Conservation (phyloP, 2,797 vertebrate species). For the Sebastolobus altivelis region DNA sequence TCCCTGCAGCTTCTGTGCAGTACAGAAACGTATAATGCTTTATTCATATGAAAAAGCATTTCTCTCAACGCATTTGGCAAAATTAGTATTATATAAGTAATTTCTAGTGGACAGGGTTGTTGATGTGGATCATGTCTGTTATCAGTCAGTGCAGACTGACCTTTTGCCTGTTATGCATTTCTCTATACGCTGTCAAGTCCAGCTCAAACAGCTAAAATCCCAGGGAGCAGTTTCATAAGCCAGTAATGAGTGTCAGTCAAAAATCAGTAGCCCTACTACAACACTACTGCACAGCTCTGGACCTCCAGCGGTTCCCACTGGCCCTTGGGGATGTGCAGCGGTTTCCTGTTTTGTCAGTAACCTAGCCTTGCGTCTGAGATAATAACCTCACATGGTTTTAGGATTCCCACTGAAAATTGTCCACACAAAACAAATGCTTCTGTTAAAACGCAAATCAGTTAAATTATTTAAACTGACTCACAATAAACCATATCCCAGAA, state of each 20-base stretch:
- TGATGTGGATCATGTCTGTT: constrained; percentile 21
- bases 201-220: constrained; percentile 2
- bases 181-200: neutral
- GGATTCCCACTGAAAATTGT: neutral
- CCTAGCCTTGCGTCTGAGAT: neutral
- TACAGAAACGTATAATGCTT: neutral
- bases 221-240: constrained; percentile 18
- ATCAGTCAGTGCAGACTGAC: constrained; percentile 24
- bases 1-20: neutral
- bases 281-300: neutral
- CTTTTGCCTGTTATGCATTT: constrained; percentile 10
- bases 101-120: neutral
- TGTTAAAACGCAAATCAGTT: constrained; percentile 14
- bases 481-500: constrained; percentile 13
- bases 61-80: neutral
- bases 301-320: neutral
- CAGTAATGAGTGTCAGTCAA: constrained; percentile 24
- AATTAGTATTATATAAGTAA: neutral
- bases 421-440: constrained; percentile 19
- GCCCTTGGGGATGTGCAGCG: neutral
- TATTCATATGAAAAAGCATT: neutral
- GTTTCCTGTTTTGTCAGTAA: constrained; percentile 8
- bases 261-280: neutral
- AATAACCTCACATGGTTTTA: constrained; percentile 6
- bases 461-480: constrained; percentile 25